phyloP scores from a whole-genome alignment of 2,113 vertebrate species.

The Poicephalus gulielmi region DNA sequence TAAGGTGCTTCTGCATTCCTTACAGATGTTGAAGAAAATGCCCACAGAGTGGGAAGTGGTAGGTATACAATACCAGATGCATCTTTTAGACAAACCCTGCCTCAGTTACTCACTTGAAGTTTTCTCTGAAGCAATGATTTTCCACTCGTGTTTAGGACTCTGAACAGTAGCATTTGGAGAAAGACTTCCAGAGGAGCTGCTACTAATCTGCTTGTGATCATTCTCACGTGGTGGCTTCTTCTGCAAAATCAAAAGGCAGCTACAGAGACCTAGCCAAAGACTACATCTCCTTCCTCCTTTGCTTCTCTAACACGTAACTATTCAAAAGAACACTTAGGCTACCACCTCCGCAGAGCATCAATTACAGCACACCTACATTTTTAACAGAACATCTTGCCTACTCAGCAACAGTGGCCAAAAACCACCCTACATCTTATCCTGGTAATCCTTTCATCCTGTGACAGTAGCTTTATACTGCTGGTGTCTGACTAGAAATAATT shows the following conservation, averaged over 20 bases:
- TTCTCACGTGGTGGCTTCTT: slow-evolving; percentile 96
- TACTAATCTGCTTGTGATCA: slow-evolving; percentile 91
- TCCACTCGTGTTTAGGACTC: slow-evolving; percentile 93
- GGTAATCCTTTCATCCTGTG: background rate
- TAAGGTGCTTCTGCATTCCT: background rate
- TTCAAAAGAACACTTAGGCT: background rate
- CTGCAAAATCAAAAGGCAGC: slow-evolving; percentile 96
- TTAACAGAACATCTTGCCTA: background rate
- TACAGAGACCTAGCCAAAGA: slow-evolving; percentile 85
- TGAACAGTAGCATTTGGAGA: slow-evolving; percentile 87
- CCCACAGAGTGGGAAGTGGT: background rate
- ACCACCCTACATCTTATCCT: background rate
- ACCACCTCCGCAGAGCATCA: background rate
- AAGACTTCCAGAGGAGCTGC: slow-evolving; percentile 91
- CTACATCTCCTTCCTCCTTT: slow-evolving; percentile 55
- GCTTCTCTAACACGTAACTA: background rate
- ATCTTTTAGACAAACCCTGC: background rate
- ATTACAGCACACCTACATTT: background rate
- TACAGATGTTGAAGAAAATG: background rate
- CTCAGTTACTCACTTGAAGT: slow-evolving; percentile 88
- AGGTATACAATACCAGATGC: background rate
- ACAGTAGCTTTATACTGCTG: background rate
- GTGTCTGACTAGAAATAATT: background rate
- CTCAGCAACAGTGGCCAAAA: background rate
- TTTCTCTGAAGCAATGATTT: slow-evolving; percentile 98